Evolutionary conservation across 2,113 vertebrate genomes (phyloP), one percentile per base, ranked within the genome.

Genomic region (Casuarius casuarius): DNA sequence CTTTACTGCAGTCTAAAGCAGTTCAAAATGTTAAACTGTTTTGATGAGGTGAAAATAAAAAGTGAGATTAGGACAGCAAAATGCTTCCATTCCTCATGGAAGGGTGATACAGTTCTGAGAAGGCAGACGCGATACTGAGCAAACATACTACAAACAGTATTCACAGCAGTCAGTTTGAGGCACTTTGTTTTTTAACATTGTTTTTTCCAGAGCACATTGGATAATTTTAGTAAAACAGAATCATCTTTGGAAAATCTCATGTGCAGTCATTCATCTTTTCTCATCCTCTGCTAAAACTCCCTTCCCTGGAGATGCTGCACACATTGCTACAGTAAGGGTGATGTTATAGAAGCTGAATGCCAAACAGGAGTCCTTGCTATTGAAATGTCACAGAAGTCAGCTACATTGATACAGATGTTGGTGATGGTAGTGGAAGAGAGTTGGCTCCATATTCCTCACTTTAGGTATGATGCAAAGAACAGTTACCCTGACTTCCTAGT

Each of bases 341-440:
- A 52, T 1, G 48, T 61, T 90, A 71, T 49, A 75, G 73, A 88
- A 93, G 70, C 61, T 70, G 83, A 94, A 93, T 71, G 76, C 66
- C 56, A 81, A 92, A 63, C 22, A 90, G 79, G 75, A 90, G 76
- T 86, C 68, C 46, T 91, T 90, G 63, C 54, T 95, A n/a, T 29
- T 52, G 46, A 96, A 94, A 95, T 90, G 63, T 74, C 93, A 87
- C 35, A 85, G 28, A 65, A 23, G 78, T 73, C 89, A 72, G 66
- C 51, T 68, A 80, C 67, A 58, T 51, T 3, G 48, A 92, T 31
- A 92, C 13, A 90, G 85, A 87, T 49, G 51, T 75, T 38, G 51
- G n/a, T 94, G 93, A 78, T 35, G 35, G 20, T 51, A 81, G 61
- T 40, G 44, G 59, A 88, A 88, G 22, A 66, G 42, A 73, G 12